Base-by-base conservation (phyloP, 2,888 invertebrate species). In the Bhutanitis thaidina region DNA sequence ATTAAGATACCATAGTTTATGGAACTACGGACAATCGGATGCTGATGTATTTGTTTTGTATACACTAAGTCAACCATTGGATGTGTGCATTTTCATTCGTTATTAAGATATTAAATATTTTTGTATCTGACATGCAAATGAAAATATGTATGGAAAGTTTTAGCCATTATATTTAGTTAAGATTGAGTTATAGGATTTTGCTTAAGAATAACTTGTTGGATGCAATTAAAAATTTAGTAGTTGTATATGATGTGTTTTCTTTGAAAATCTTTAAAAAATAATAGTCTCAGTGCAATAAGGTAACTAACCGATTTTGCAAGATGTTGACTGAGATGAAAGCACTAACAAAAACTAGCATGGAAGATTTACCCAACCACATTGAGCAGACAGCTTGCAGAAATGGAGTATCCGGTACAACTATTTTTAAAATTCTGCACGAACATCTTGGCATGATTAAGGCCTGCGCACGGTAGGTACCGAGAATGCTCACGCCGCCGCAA, bases 151-250 rank as follows among this genome's bases (percentile, higher is more conserved):
- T 75, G 69, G 77, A 75, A 64, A 72, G 71, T 77, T 75, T 77
- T 80, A 84, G 80, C 70, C 71, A 79, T 83, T 80, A 83, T 74
- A 75, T 79, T 76, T 80, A 84, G 74, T 80, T 84, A 85, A 78
- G 80, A 74, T 77, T 78, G 75, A 75, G 70, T 71, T 67, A 59
- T 81, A 80, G 80, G 64, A 77, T 78, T 72, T 67, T 66, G 82
- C 86, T 82, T 87, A 86, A 85, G 80, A 82, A 77, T 84, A 80
- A 83, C 75, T 83, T 84, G 85, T 87, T 87, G 84, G 80, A 86
- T 77, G 76, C 79, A 78, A 87, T 82, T 80, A 84, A 87, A 84
- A 77, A 81, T 82, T 80, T 80, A 77, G 82, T 84, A 82, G 83
- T 79, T 82, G 56, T 47, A 68, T 43, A 58, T 56, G 61, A 58